A percentile compares a stretch with the other conserved stretches of the same genome.
Conservation (phyloP, 2,797 vertebrate genomes). For the Spea hammondii region DNA sequence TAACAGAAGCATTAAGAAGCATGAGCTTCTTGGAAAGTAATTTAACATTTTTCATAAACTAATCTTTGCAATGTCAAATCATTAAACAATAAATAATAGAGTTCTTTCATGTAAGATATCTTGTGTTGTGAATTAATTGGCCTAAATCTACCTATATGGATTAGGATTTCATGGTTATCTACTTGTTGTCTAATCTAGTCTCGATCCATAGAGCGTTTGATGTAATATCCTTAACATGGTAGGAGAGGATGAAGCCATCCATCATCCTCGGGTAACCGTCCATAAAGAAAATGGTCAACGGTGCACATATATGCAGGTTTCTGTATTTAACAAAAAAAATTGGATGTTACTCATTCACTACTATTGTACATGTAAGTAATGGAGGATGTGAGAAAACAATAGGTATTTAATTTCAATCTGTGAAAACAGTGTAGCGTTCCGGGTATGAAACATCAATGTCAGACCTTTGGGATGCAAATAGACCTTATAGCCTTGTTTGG, state of each 20-base stretch:
- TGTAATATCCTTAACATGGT: slow-evolving; percentile 57
- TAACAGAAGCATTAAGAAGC: slow-evolving; percentile 45
- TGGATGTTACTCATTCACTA: no score
- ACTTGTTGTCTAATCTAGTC: slow-evolving; percentile 57
- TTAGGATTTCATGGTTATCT: slow-evolving; percentile 60
- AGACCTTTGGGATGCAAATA: no score
- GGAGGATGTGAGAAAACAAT: no score
- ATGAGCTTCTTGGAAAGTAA: slow-evolving; percentile 52
- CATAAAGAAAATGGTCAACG: slow-evolving; percentile 8
- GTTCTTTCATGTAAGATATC: slow-evolving; percentile 53
- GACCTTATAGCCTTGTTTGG: no score
- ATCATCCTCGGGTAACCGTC: slow-evolving; percentile 54
- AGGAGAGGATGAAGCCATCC: slow-evolving; percentile 50
- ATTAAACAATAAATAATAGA: slow-evolving; percentile 59
- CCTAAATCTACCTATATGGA: slow-evolving; percentile 60
- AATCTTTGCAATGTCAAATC: slow-evolving; percentile 51
- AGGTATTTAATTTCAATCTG: no score
- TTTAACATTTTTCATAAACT: slow-evolving; percentile 41
- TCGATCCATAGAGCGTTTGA: slow-evolving; percentile 55
- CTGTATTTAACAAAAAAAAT: no score
- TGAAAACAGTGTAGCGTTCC: no score
- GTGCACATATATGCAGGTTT: no score
- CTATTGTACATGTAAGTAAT: no score
- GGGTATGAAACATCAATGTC: no score
- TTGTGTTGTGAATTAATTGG: slow-evolving; percentile 54